Base-by-base conservation (phyloP, 2,797 vertebrate genomes). In the Microctenopoma steveboyesi region DNA sequence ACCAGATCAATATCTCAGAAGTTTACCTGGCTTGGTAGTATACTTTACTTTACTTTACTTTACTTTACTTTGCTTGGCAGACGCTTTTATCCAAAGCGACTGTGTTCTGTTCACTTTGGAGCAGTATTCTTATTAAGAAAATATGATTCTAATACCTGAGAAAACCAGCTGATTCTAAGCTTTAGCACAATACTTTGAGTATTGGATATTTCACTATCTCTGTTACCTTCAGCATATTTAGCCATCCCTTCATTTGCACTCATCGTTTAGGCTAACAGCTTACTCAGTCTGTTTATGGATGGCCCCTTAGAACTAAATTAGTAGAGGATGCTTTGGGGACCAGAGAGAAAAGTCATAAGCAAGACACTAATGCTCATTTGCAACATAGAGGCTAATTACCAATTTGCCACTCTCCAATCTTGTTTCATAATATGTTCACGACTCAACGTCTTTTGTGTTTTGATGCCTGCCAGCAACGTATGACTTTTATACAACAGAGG, bases 301-400 rank as follows among this genome's bases (percentile, higher is more conserved):
- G 82, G 91, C 81, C 85, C 89, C 91, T 91, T 75, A 86, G 91
- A 92, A 91, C 89, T 92, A 91, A 92, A 93, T 93, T 87, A 94
- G 93, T 91, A 92, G 91, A 94, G 84, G 85, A 91, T 85, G 87
- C 92, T 92, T 88, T 88, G 78, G 91, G 91, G 90, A 93, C 82
- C 84, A 86, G 72, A 81, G 78, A 87, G 84, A 84, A 89, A 88
- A 92, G 89, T 92, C 91, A 92, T 88, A 89, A 92, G 92, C 87
- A 90, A 88, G 86, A 91, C 82, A 86, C 87, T 87, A 90, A 86
- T 91, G 83, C 88, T 92, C 86, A 89, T 92, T 92, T 92, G 91
- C 85, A 84, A 92, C 65, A 78, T 84, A 69, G 76, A 84, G 88
- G 88, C 91, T 92, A 92, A 93, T 91, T 92, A 91, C 85, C 88